Base-by-base conservation (phyloP, 2,113 vertebrate genomes). In the Plecturocebus donacophilus region DNA sequence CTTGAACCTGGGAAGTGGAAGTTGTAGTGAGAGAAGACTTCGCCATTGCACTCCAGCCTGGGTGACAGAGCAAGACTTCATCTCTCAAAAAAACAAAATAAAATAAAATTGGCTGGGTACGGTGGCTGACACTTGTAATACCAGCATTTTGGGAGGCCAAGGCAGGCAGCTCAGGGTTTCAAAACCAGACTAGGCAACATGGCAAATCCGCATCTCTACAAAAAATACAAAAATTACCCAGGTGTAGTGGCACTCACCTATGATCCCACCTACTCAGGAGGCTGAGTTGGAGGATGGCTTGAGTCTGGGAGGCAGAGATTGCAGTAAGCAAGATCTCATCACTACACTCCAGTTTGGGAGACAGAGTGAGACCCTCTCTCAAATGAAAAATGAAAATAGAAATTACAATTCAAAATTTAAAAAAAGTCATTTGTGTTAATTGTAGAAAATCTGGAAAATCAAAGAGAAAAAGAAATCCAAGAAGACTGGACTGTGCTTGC, bases 361-460 rank as follows among this genome's bases (percentile, higher is more conserved):
- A 47, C 20, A 56, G 40, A 87, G 71, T 35, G 4, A 61, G 88
- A 79, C 32, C 9, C 25, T n/a, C 8, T 52, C 42, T 52, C 76
- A 64, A 38, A 75, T 12, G 19, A 21, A 52, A 93, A 85, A 45
- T 83, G 80, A 85, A 64, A 64, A 6, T 64, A 64, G 27, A 64
- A 64, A 64, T 30, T 64, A 64, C 12, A 64, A 64, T 64, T 30
- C 30, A 64, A 64, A 64, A 30, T 30, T 30, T 30, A 11, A 13
- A 20, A 27, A 52, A 93, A 81, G 61, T 83, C 81, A 85, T 89
- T 77, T 32, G 27, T 85, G 27, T 71, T 87, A 76, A 80, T 94
- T 88, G 10, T 90, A 90, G 91, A 87, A 95, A 92, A 87, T 86
- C 5, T 89, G 79, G 79, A 90, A 95, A 93, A 54, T 12, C 12